Evolutionary conservation across 2,797 vertebrate species (phyloP).

Genomic region (Xyrichtys novacula): DNA sequence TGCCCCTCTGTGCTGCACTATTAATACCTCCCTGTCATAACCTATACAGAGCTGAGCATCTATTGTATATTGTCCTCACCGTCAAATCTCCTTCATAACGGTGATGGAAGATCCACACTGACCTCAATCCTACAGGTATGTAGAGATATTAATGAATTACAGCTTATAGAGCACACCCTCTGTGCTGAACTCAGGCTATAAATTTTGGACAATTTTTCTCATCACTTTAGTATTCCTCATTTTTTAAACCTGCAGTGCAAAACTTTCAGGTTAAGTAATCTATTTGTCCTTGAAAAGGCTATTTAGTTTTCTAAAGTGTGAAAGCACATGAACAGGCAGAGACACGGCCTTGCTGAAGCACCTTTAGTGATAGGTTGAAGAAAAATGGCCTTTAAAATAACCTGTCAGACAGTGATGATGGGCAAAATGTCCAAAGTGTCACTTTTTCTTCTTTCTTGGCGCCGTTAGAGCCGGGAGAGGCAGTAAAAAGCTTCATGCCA

Average conservation of each 20-base stretch:
- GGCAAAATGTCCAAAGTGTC: not conserved
- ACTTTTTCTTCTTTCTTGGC: not conserved
- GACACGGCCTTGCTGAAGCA: not conserved
- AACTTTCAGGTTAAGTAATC: not conserved
- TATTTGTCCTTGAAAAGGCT: conserved; percentile 17
- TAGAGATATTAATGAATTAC: conserved; percentile 50
- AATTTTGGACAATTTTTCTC: not conserved
- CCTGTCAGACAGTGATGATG: not conserved
- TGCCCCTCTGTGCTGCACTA: too few relatives aligned
- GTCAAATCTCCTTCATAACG: conserved; percentile 49
- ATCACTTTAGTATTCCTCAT: not conserved
- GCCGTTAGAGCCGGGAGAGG: not conserved
- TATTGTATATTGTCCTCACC: conserved; percentile 6
- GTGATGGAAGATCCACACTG: conserved; percentile 45
- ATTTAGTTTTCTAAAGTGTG: conserved; percentile 3
- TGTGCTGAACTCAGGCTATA: not conserved
- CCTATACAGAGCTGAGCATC: conserved; percentile 18
- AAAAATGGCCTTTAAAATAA: conserved; percentile 25
- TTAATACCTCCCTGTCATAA: conserved; percentile 4
- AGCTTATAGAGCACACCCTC: not conserved
- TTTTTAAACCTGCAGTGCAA: not conserved
- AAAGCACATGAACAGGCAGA: conserved; percentile 2
- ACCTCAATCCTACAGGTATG: conserved; percentile 56
- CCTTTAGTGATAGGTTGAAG: conserved; percentile 8
- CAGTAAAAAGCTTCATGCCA: not conserved